Evolutionary conservation across 2,888 invertebrate genomes (phyloP).

Genomic region (Sialis lutaria): DNA sequence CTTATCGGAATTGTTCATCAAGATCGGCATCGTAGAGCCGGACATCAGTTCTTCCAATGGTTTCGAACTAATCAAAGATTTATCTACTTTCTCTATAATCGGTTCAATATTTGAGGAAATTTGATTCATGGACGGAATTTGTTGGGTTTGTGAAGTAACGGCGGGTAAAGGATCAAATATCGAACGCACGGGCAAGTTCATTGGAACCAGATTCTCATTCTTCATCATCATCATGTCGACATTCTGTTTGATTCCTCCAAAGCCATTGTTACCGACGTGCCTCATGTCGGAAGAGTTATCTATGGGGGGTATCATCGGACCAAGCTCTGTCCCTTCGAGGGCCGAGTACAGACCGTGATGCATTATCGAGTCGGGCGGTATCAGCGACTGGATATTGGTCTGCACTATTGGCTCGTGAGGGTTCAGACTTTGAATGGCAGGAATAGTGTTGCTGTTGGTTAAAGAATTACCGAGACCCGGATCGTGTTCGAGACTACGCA

Average conservation of each 20-base stretch:
- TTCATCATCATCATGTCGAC: slow-evolving; percentile 25
- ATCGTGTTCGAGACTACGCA: slow-evolving; percentile 50
- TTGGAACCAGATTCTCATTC: slow-evolving; percentile 30
- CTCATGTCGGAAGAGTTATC: slow-evolving; percentile 13
- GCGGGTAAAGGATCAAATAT: slow-evolving; percentile 45
- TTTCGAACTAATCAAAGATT: slow-evolving; percentile 45
- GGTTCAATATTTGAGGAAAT: slow-evolving; percentile 24
- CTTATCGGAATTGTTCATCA: slow-evolving; percentile 39
- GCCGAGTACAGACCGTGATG: slow-evolving; percentile 14
- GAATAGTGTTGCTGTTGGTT: slow-evolving; percentile 23
- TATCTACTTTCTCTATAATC: slow-evolving; percentile 37
- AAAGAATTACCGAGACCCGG: slow-evolving; percentile 31
- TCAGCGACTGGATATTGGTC: slow-evolving; percentile 19
- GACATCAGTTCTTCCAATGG: slow-evolving; percentile 40
- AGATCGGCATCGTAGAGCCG: slow-evolving; percentile 31
- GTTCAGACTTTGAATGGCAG: slow-evolving; percentile 20
- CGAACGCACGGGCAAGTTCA: slow-evolving; percentile 37
- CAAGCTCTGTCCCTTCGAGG: slow-evolving; percentile 13
- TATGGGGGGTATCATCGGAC: slow-evolving; percentile 12
- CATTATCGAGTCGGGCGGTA: slow-evolving; percentile 15
- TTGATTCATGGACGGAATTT: slow-evolving; percentile 22
- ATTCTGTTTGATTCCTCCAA: slow-evolving; percentile 28
- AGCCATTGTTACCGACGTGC: slow-evolving; percentile 25
- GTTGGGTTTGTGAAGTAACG: slow-evolving; percentile 21
- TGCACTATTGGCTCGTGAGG: slow-evolving; percentile 31